Conservation (phyloP, 2,797 vertebrate species). For the Tinamus major region DNA sequence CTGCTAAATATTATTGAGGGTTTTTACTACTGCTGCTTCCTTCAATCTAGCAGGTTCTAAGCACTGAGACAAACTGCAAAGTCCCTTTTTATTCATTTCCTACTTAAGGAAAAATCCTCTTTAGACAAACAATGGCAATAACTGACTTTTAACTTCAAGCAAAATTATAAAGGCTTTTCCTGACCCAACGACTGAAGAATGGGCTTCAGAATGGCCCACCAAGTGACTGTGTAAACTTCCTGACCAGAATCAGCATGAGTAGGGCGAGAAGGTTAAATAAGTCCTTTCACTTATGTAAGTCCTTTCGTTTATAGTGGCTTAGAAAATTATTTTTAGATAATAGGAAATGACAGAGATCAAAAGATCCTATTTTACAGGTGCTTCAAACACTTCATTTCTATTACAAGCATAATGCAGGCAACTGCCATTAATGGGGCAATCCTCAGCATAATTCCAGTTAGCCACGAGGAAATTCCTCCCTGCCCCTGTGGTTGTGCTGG, state of each 20-base stretch:
- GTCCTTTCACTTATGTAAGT: constrained; percentile 44
- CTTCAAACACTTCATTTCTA: constrained; percentile 30
- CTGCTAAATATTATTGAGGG: background rate
- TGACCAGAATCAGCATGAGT: constrained; percentile 13
- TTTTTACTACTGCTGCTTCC: background rate
- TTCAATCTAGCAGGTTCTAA: background rate
- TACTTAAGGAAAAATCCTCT: constrained; percentile 7
- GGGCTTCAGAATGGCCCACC: constrained; percentile 12
- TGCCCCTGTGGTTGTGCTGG: background rate
- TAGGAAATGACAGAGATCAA: constrained; percentile 59
- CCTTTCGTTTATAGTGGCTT: constrained; percentile 35
- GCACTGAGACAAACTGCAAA: background rate
- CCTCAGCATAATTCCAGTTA: background rate
- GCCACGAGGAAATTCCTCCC: background rate
- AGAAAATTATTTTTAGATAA: constrained; percentile 68
- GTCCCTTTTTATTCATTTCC: background rate
- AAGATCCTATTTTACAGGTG: constrained; percentile 41
- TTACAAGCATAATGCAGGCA: background rate
- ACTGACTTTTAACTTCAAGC: background rate
- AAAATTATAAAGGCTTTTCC: background rate
- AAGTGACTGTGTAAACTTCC: constrained; percentile 28
- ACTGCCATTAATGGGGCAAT: background rate
- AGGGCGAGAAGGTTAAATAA: constrained; percentile 55
- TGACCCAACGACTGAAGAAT: constrained; percentile 9
- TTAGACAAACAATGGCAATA: constrained; percentile 5